Conservation (phyloP, 1,140 invertebrate species). For the Tribolium castaneum region DNA sequence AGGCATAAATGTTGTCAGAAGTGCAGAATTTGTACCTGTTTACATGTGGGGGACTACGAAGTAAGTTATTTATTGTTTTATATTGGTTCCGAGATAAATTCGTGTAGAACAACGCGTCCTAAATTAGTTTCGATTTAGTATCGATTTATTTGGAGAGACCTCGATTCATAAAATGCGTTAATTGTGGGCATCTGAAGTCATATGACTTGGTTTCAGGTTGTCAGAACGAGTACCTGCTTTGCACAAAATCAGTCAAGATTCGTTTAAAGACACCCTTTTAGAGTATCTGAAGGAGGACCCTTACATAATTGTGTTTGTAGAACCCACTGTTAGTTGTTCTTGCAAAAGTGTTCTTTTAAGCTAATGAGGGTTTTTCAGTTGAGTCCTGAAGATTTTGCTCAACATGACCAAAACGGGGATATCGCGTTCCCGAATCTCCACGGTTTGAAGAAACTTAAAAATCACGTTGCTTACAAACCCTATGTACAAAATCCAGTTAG, state of each 20-base stretch:
- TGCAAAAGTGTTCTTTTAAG: background rate
- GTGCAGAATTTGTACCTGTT: constrained; percentile 60
- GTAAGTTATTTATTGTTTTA: constrained; percentile 55
- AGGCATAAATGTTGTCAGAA: constrained; percentile 32
- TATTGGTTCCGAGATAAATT: background rate
- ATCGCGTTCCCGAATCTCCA: constrained; percentile 51
- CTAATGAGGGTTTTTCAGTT: constrained; percentile 53
- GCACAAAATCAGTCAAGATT: constrained; percentile 57
- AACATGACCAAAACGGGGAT: constrained; percentile 53
- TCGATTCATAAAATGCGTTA: background rate
- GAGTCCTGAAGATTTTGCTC: constrained; percentile 63
- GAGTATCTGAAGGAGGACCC: constrained; percentile 54
- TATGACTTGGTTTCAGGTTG: constrained; percentile 54
- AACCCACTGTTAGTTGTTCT: constrained; percentile 58
- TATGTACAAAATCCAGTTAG: constrained; percentile 59
- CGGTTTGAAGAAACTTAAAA: constrained; percentile 47
- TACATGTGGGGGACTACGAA: constrained; percentile 60
- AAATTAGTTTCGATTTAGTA: background rate
- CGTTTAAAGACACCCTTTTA: constrained; percentile 58
- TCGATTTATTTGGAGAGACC: background rate
- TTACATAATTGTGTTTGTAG: constrained; percentile 59
- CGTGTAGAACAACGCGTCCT: background rate
- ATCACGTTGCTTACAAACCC: constrained; percentile 57
- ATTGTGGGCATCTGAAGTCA: constrained; percentile 43
- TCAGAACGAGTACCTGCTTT: constrained; percentile 57